phyloP scores from a whole-genome alignment of 2,113 vertebrate species.

The Sinocyclocheilus grahami region DNA sequence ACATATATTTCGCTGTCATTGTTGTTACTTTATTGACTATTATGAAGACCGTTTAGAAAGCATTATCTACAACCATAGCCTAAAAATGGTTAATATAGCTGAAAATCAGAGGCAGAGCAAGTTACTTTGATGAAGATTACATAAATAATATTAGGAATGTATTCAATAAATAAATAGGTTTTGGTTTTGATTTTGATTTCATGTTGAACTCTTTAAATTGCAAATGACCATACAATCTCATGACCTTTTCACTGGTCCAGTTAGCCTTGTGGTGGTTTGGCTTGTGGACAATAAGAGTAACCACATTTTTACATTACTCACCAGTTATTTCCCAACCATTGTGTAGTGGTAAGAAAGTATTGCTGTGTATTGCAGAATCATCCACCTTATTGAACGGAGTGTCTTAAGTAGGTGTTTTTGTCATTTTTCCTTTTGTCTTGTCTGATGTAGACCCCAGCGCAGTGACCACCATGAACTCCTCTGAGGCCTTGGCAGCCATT shows the following conservation, averaged over 20 bases:
- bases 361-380: neutral
- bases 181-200: neutral
- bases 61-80: neutral
- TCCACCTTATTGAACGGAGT: conserved; percentile 5
- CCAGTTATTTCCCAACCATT: conserved; percentile 12
- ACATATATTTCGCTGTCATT: neutral
- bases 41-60: neutral
- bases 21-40: neutral
- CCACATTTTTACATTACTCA: conserved; percentile 14
- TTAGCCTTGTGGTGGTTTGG: conserved; percentile 7
- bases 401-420: conserved; percentile 7
- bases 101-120: neutral
- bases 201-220: neutral
- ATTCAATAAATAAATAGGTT: neutral
- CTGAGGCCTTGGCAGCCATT: conserved; percentile 52
- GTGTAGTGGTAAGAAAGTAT: neutral
- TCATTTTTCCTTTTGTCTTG: neutral
- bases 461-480: conserved; percentile 48
- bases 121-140: neutral
- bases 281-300: neutral
- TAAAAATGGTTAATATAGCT: neutral
- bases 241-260: neutral
- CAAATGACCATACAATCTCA: neutral
- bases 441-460: neutral
- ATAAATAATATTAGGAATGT: neutral